Conservation (phyloP, 2,888 invertebrate species). For the Craniophora ligustri region DNA sequence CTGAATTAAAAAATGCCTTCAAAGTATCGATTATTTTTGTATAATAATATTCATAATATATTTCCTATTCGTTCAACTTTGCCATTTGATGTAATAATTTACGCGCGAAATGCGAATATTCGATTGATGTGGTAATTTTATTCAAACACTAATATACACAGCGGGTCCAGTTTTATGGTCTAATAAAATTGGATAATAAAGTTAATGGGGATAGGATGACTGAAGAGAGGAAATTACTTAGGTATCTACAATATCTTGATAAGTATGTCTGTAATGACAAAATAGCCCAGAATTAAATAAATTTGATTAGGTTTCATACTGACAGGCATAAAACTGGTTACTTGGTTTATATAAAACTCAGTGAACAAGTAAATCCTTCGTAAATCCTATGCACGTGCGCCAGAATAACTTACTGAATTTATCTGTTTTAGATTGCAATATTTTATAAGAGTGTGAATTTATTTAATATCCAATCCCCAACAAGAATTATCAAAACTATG, state of each 20-base stretch:
- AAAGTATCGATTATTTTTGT: no score
- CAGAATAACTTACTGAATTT: no score
- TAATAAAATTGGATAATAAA: slow-evolving; percentile 30
- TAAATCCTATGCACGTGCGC: no score
- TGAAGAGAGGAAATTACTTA: background rate
- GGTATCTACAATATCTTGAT: background rate
- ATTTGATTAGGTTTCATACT: slow-evolving; percentile 34
- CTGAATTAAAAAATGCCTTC: background rate
- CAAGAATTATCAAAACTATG: no score
- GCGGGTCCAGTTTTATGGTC: slow-evolving; percentile 18
- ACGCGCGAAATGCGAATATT: slow-evolving; percentile 8
- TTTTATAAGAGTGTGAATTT: no score
- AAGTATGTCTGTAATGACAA: slow-evolving; percentile 25
- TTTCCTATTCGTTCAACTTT: slow-evolving; percentile 39
- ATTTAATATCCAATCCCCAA: no score
- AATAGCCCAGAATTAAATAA: slow-evolving; percentile 38
- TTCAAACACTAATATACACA: slow-evolving; percentile 28
- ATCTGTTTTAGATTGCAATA: no score
- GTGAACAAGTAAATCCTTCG: no score
- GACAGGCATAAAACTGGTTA: background rate
- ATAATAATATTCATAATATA: background rate
- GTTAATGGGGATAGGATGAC: slow-evolving; percentile 14
- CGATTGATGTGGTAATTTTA: slow-evolving; percentile 22
- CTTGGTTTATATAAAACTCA: background rate
- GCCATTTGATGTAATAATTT: slow-evolving; percentile 36